These are phyloP conservation scores for Paratrypauchen microcephalus DNA, from an alignment of 2,797 vertebrate species.

Conservation along the genomic window DNA sequence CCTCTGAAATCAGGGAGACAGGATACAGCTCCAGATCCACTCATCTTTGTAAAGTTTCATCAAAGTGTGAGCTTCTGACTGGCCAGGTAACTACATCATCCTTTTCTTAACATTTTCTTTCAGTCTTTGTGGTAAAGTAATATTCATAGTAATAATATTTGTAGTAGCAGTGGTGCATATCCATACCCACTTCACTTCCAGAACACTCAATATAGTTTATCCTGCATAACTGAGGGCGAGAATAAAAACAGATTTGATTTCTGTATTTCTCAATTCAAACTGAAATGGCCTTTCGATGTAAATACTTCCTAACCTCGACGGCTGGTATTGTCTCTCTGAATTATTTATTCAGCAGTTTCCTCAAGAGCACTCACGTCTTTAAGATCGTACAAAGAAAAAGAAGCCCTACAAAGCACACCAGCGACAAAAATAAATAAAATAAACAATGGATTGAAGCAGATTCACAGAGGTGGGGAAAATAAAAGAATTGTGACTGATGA, in stretches of 20 bases:
- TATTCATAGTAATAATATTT: no score
- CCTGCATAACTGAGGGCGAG: no score
- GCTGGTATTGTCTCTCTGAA: not conserved
- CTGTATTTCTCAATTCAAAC: not conserved
- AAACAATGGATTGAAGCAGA: slow-evolving; percentile 10
- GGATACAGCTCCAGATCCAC: no score
- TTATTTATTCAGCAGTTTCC: not conserved
- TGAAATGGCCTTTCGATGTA: not conserved
- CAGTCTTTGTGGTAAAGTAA: no score
- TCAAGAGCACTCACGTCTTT: not conserved
- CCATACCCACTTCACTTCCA: not conserved
- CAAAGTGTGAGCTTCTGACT: no score
- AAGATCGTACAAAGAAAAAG: slow-evolving; percentile 1
- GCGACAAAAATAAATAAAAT: not conserved
- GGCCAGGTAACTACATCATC: no score
- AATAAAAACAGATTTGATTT: not conserved
- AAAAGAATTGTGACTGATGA: slow-evolving; percentile 23
- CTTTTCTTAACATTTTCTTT: no score
- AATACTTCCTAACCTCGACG: slow-evolving; percentile 4
- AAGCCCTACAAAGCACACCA: not conserved
- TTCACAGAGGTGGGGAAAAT: slow-evolving; percentile 4
- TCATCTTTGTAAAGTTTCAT: no score
- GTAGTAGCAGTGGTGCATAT: no score
- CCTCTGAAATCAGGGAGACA: no score
- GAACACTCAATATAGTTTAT: not conserved